phyloP scores from a whole-genome alignment of 2,888 invertebrate genomes.

The Odontomyia ornata region DNA sequence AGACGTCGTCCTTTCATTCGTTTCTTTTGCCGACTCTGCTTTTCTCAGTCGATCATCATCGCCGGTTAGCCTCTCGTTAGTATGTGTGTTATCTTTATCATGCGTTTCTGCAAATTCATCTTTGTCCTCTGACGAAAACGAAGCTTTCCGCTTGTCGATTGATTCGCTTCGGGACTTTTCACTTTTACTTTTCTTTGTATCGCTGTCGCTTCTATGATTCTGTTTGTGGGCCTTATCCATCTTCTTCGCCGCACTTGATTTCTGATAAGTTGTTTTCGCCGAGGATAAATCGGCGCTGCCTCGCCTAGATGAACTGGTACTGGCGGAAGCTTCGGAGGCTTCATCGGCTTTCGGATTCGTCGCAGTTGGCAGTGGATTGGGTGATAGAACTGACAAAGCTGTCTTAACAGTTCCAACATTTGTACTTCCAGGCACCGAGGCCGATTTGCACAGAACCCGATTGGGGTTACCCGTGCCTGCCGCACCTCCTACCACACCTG shows the following conservation, averaged over 20 bases:
- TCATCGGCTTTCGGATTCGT: slow-evolving; percentile 44
- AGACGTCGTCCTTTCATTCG: slow-evolving; percentile 53
- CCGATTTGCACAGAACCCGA: slow-evolving; percentile 59
- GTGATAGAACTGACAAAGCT: slow-evolving; percentile 38
- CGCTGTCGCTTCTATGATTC: slow-evolving; percentile 56
- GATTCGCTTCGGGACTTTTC: slow-evolving; percentile 52
- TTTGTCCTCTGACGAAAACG: slow-evolving; percentile 35
- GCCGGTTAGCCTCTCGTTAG: slow-evolving; percentile 56
- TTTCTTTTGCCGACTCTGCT: slow-evolving; percentile 52
- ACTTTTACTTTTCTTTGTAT: slow-evolving; percentile 56
- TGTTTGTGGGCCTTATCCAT: slow-evolving; percentile 59
- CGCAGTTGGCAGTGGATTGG: slow-evolving; percentile 45
- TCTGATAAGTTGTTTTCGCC: slow-evolving; percentile 37
- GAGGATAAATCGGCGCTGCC: slow-evolving; percentile 49
- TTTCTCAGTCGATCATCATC: slow-evolving; percentile 54
- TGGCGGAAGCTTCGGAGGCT: slow-evolving; percentile 49
- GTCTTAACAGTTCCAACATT: slow-evolving; percentile 60
- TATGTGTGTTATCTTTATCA: slow-evolving; percentile 52
- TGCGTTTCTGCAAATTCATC: slow-evolving; percentile 34
- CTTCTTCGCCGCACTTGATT: slow-evolving; percentile 51
- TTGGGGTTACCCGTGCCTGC: slow-evolving; percentile 46
- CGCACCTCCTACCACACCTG: slow-evolving; percentile 44
- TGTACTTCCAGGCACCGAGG: slow-evolving; percentile 63
- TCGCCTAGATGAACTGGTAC: slow-evolving; percentile 50
- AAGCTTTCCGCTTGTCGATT: slow-evolving; percentile 48